Conservation (phyloP, 1,140 invertebrate species). For the Doryteuthis pealeii region DNA sequence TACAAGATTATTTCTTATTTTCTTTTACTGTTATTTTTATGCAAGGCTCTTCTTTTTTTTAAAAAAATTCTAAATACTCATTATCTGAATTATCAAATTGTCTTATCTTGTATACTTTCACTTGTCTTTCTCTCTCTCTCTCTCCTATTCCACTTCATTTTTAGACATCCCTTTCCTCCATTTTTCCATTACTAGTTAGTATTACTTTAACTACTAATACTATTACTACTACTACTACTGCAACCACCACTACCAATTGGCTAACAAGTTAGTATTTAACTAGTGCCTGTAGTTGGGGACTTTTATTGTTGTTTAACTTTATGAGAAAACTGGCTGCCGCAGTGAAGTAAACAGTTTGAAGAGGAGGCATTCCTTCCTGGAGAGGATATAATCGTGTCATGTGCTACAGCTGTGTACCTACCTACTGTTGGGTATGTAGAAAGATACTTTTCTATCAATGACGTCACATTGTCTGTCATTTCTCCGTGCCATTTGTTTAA, state of each 20-base stretch:
- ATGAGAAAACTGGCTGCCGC: neutral
- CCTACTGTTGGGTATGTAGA: conserved; percentile 9
- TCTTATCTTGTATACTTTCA: too few relatives aligned
- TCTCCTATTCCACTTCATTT: too few relatives aligned
- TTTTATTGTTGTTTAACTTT: neutral
- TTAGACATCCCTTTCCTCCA: too few relatives aligned
- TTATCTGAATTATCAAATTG: too few relatives aligned
- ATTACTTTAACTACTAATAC: too few relatives aligned
- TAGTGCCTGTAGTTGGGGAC: neutral
- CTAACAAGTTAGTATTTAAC: neutral
- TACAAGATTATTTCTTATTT: too few relatives aligned
- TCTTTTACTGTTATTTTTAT: too few relatives aligned
- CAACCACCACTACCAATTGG: neutral
- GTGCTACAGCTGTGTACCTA: conserved; percentile 5
- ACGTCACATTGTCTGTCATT: neutral
- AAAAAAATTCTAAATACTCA: too few relatives aligned
- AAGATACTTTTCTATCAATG: conserved; percentile 11
- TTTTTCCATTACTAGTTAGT: too few relatives aligned
- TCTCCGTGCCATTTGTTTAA: neutral
- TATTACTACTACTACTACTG: neutral
- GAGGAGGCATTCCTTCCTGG: neutral
- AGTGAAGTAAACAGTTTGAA: conserved; percentile 7
- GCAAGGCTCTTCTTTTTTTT: too few relatives aligned
- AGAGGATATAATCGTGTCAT: conserved; percentile 7
- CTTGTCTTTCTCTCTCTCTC: too few relatives aligned